Evolutionary conservation across 35 echinoderm and acorn worm genomes (phyloP), one percentile per base, ranked within the genome.

Genomic region (Holothuria glaberrima): DNA sequence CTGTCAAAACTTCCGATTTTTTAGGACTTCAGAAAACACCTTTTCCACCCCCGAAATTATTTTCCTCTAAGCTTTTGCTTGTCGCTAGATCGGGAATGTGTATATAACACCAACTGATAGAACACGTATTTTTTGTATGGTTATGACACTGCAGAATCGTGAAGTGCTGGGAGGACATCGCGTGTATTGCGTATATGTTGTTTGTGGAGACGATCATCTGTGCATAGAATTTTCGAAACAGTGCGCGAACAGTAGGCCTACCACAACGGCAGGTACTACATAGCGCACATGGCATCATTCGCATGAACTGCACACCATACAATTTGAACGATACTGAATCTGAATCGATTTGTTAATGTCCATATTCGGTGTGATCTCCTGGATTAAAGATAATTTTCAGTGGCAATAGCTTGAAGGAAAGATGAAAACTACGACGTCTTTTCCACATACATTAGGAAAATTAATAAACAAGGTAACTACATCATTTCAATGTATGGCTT

Each of bases 371-470:
- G 28, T 19, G 12, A 66, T 66, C 63, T 0, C 63, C 28, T 66
- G 10, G 63, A 66, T 66, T 25, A 66, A 66, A 29, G 63, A 66
- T 19, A 66, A 66, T 7, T 16, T 66, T 21, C 63, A 66, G 63
- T 66, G 63, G 12, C 28, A 19, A 21, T 66, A 19, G 63, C 12
- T 66, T 66, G 63, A 66, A 29, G 63, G 21, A 66, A 66, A 66
- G 63, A 66, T 29, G 63, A 66, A 9, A 66, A 66, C 63, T 7
- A 29, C 20, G 2, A 66, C 63, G 12, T 66, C 63, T 66, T 66
- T 66, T 66, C 63, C 63, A 66, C 63, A 66, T 66, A 66, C 63
- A 66, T 66, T 7, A 6, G 63, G 21, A 66, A 66, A 19, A 66
- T 66, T 29, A 66, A 66, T 19, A 9, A 17, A 12, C 3, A 9